These are phyloP conservation scores for Tylochromis polylepis DNA, from an alignment of 2,113 vertebrate species.

Conservation along the genomic window DNA sequence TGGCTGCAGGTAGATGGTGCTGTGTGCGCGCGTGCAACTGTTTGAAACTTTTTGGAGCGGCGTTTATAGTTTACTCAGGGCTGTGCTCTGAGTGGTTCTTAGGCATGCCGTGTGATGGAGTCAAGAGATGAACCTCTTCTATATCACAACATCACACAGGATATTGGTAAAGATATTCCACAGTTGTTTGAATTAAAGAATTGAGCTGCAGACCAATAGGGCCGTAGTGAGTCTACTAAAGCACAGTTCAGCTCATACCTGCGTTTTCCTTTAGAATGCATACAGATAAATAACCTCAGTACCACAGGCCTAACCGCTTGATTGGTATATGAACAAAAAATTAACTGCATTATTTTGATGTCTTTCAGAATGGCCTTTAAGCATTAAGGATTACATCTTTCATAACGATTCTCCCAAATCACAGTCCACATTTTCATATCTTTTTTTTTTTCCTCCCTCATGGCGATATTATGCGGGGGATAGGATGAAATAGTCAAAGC, in stretches of 20 bases:
- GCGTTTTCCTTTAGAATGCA: not conserved
- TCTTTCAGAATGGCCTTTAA: not conserved
- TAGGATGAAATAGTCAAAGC: not conserved
- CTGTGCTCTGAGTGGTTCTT: not conserved
- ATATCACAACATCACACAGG: no score
- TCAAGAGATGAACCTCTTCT: not conserved
- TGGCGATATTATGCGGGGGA: not conserved
- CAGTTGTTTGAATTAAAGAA: not conserved
- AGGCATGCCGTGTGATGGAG: not conserved
- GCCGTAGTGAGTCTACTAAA: not conserved
- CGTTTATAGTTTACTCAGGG: not conserved
- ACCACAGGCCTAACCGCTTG: not conserved
- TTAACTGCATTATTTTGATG: not conserved
- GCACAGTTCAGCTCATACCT: not conserved
- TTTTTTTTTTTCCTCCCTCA: not conserved
- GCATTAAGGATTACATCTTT: not conserved
- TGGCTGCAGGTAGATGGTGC: not conserved
- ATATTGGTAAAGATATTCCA: not conserved
- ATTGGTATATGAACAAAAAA: not conserved
- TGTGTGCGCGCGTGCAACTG: not conserved
- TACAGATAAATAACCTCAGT: not conserved
- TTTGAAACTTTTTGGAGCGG: not conserved
- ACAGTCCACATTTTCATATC: not conserved
- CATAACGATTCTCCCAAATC: not conserved
- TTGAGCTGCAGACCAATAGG: not conserved